Evolutionary conservation across 2,113 vertebrate genomes (phyloP).

Genomic region (Pelodiscus sinensis): DNA sequence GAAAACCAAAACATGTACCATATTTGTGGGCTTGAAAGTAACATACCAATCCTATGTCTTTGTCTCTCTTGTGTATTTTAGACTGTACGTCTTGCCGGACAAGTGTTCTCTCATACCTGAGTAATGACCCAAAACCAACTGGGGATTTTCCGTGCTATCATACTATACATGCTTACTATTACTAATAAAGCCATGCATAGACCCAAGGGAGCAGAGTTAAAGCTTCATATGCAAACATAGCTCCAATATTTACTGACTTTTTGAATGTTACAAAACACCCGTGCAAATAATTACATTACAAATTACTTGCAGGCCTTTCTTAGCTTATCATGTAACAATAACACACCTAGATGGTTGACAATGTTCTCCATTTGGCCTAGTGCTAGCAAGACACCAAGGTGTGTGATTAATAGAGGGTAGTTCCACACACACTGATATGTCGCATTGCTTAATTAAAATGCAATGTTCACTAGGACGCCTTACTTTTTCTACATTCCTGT

Average conservation of each 20-base stretch:
- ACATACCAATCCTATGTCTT: neutral
- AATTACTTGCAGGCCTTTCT: slow-evolving; percentile 49
- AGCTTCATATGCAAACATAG: slow-evolving; percentile 29
- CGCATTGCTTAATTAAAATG: slow-evolving; percentile 10
- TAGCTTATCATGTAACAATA: slow-evolving; percentile 44
- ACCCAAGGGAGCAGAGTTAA: slow-evolving; percentile 6
- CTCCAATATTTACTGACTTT: slow-evolving; percentile 23
- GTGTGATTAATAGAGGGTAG: slow-evolving; percentile 43
- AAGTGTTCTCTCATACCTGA: neutral
- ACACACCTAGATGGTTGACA: slow-evolving; percentile 47
- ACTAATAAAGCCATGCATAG: slow-evolving; percentile 6
- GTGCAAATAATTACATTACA: slow-evolving; percentile 64
- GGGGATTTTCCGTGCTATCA: slow-evolving; percentile 7
- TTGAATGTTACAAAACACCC: slow-evolving; percentile 4
- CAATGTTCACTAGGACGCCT: neutral
- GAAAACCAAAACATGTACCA: neutral
- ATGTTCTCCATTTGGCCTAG: slow-evolving; percentile 54
- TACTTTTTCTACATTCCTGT: slow-evolving; percentile 28
- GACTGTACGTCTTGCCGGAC: neutral
- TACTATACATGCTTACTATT: slow-evolving; percentile 26
- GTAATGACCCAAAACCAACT: slow-evolving; percentile 30
- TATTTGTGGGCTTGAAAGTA: slow-evolving; percentile 23
- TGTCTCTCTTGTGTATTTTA: slow-evolving; percentile 9
- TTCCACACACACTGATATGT: neutral
- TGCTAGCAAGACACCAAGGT: slow-evolving; percentile 52